phyloP scores from a whole-genome alignment of 2,888 invertebrate genomes.

The Argyra leucocephala region DNA sequence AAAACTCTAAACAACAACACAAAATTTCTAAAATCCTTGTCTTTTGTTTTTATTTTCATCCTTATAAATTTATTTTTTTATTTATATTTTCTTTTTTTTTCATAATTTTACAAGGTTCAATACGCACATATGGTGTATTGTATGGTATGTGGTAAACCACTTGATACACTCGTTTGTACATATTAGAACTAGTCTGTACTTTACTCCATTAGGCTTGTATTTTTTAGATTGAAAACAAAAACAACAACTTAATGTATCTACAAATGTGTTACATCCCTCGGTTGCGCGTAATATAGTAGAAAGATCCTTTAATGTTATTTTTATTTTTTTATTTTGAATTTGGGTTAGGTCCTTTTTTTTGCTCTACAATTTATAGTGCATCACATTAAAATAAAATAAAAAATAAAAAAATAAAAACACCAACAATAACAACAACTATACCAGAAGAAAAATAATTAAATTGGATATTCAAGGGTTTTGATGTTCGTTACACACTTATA shows the following conservation, averaged over 20 bases:
- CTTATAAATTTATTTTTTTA: neutral
- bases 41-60: too few relatives aligned
- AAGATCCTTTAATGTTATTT: neutral
- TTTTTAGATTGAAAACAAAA: too few relatives aligned
- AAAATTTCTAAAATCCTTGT: neutral
- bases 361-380: too few relatives aligned
- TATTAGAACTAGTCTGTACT: too few relatives aligned
- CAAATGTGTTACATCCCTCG: neutral
- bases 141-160: neutral
- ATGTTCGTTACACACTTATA: too few relatives aligned
- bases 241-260: neutral
- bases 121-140: neutral
- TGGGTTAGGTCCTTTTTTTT: neutral
- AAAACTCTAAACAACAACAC: neutral
- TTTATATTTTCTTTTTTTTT: neutral
- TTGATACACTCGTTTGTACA: neutral
- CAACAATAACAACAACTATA: too few relatives aligned
- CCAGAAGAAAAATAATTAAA: too few relatives aligned
- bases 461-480: neutral
- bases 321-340: too few relatives aligned
- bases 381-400: too few relatives aligned
- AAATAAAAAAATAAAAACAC: too few relatives aligned
- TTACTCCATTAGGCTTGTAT: too few relatives aligned
- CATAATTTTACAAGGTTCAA: constrained; percentile 1
- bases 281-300: constrained; percentile 6